phyloP scores from a whole-genome alignment of 2,113 vertebrate genomes.

The Trachemys scripta region DNA sequence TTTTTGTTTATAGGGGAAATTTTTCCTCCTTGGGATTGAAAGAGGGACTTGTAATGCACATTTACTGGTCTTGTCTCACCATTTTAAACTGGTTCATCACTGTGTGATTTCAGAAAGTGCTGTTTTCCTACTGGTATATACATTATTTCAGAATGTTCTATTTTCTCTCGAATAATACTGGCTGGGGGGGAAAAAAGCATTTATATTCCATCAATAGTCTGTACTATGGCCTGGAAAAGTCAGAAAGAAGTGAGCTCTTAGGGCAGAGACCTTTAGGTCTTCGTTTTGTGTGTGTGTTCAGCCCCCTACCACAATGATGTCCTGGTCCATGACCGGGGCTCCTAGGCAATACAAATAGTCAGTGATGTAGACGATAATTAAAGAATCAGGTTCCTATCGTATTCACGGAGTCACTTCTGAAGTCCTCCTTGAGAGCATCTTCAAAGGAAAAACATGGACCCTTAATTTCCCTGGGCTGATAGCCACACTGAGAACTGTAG shows the following conservation, averaged over 20 bases:
- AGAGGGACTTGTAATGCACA: neutral
- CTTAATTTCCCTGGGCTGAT: neutral
- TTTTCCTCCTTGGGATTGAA: neutral
- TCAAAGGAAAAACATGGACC: neutral
- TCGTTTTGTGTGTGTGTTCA: neutral
- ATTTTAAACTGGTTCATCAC: neutral
- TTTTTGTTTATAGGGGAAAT: neutral
- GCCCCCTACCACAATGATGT: neutral
- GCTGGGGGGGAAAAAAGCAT: neutral
- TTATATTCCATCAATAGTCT: neutral
- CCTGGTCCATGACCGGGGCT: neutral
- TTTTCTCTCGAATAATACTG: neutral
- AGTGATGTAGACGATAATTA: neutral
- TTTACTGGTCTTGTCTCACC: conserved; percentile 9
- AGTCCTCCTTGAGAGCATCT: neutral
- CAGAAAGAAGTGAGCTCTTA: neutral
- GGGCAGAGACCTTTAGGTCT: neutral
- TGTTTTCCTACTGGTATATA: neutral
- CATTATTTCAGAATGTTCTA: neutral
- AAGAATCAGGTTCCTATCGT: neutral
- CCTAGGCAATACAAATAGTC: neutral
- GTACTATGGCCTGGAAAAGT: neutral
- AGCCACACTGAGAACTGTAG: neutral
- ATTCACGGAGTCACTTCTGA: neutral
- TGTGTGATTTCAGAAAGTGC: neutral